Evolutionary conservation across 2,888 invertebrate genomes (phyloP), one percentile per base, ranked within the genome.

Genomic region (Alsophila aescularia): DNA sequence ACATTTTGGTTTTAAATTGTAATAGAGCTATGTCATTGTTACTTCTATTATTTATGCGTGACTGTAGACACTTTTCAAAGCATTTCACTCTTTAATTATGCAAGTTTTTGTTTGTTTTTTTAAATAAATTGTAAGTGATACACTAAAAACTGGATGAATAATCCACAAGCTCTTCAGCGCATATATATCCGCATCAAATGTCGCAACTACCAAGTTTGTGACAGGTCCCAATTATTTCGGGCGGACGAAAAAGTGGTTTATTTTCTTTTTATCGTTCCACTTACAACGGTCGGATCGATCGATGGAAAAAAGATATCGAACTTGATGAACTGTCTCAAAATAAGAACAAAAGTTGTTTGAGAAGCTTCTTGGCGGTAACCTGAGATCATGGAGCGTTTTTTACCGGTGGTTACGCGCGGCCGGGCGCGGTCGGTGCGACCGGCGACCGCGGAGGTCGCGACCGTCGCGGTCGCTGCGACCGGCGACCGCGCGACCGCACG

Each of bases 281-380:
- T 66, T 58, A 58, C 51, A 57, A 15, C 45, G 45, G 47, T 49
- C 52, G 51, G 50, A 58, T 47, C 50, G 52, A 39, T 63, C 58
- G 56, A 58, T 58, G 57, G 58, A 58, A 75, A 61, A 42, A 60
- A 55, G 36, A 66, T 58, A 54, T 62, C 49, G 48, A 73, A 75
- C 73, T 77, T 78, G 79, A 78, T 79, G 77, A 81, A 79, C 79
- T 79, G 73, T 81, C 73, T 75, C 67, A 56, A 72, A 77, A 80
- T 77, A 79, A 81, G 72, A 83, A 79, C 77, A 79, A 83, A 77
- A 75, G 62, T 56, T 65, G 68, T 68, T 52, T 69, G 71, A 71
- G 72, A 69, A 76, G 74, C 72, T 66, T 69, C 67, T 64, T 67
- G 71, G 67, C 65, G 73, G 85, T 85, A 86, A 86, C 82, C 75